phyloP scores from a whole-genome alignment of 2,797 vertebrate genomes.

The Leptodactylus fallax region DNA sequence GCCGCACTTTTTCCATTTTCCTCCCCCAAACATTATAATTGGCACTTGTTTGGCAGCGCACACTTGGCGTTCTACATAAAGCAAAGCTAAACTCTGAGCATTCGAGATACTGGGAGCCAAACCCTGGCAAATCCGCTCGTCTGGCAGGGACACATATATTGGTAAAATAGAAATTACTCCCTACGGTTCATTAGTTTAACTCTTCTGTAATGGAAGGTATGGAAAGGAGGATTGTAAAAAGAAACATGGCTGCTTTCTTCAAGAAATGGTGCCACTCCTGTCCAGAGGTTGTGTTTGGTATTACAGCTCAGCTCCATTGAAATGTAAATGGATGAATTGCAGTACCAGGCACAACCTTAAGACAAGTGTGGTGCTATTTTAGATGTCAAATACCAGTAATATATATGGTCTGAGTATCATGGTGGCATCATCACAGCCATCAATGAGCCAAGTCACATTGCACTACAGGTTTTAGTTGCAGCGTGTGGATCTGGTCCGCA shows the following conservation, averaged over 20 bases:
- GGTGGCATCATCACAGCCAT: no score
- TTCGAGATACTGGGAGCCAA: constrained; percentile 6
- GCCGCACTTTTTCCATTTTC: constrained; percentile 1
- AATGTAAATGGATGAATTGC: background rate
- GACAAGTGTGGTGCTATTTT: no score
- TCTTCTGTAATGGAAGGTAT: constrained; percentile 56
- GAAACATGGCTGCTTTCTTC: background rate
- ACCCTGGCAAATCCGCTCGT: background rate
- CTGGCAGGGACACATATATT: constrained; percentile 57
- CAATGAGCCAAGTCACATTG: no score
- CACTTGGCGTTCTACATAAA: constrained; percentile 49
- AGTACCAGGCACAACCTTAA: no score
- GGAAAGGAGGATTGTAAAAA: background rate
- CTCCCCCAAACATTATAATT: constrained; percentile 33
- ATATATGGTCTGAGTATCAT: no score
- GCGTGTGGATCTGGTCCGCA: no score
- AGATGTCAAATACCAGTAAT: no score
- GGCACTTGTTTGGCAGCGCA: constrained; percentile 57
- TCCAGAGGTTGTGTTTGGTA: background rate
- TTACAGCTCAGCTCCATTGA: background rate
- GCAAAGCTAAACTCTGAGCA: background rate
- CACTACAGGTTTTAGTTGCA: no score
- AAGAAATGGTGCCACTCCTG: background rate
- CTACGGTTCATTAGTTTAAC: background rate
- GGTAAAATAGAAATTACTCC: background rate